Evolutionary conservation across 2,888 invertebrate genomes (phyloP), one percentile per base, ranked within the genome.

Genomic region (Scelioninae gen. 2): DNA sequence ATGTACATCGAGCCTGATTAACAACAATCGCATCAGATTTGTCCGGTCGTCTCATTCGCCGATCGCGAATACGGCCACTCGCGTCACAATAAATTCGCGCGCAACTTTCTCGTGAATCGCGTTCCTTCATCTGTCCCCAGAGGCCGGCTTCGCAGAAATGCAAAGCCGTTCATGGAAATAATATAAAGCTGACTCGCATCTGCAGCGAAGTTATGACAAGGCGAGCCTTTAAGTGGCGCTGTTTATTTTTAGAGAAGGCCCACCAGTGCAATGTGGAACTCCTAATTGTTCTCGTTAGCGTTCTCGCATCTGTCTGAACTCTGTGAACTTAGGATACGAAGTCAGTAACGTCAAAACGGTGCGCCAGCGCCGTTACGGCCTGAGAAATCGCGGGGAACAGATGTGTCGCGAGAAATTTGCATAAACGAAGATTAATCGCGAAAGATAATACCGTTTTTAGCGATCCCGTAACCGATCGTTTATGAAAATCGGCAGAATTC

Each of bases 201-300:
- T 81, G 81, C 81, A 67, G 76, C 76, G 73, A 69, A 79, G 80
- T 81, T 81, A 81, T 80, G 81, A 81, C 80, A 70, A 69, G 74
- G 65, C 74, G 74, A 69, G 74, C 73, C 78, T 80, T 84, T 81
- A 84, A 84, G 84, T 84, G 83, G 82, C 75, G 79, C 81, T 80
- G 82, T 81, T 84, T 85, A 84, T 85, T 84, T 85, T 85, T 85
- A 85, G 85, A 84, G 79, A 73, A 79, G 78, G 77, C 79, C 79
- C 79, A 80, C 79, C n/a, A 79, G 81, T 80, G 82, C 81, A 84
- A 83, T 84, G 82, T 84, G 82, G 83, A 83, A 82, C 83, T 83
- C 81, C 80, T 85, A 85, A 85, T 85, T 85, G 85, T 84, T 85
- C 85, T 85, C 81, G 85, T 85, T 85, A 85, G 81, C 83, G 81